Evolutionary conservation across 2,888 invertebrate genomes (phyloP), one percentile per base, ranked within the genome.

Genomic region (Macropis europaea): DNA sequence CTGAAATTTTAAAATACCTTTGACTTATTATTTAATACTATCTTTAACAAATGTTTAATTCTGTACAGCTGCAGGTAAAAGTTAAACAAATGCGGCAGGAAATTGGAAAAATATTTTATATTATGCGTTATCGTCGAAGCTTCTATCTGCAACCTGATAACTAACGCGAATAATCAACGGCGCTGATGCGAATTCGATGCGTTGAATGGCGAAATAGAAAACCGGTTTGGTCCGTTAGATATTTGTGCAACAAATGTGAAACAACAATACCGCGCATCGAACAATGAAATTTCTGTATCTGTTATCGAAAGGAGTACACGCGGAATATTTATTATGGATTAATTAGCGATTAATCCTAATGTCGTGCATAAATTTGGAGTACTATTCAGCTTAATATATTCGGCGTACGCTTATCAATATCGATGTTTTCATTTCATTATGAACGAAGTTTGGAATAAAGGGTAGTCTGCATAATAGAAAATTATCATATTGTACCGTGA

Each of bases 331-430:
- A 48, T 63, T 63, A 38, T 54, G 42, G 48, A 50, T 66, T 72
- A 66, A 72, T 62, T 62, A 72, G 40, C 67, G 66, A 72, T 67
- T 72, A 74, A 74, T 73, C n/a, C 66, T 66, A 66, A 57, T 71
- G 15, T 42, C 48, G 19, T 30, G 59, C 50, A 60, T 73, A 59
- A 74, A 74, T 74, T 73, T 59, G 4, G 22, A 36, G 60, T 52
- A 54, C 52, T 52, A 52, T 57, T 69, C 64, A 19, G 15, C 22
- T 45, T 61, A 64, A 69, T 73, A 57, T 61, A 69, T 75, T 43
- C 68, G n/a, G 6, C 56, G 61, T 36, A 60, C 30, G 48, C 38
- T 73, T 48, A 54, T 59, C 59, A 26, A 30, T 64, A 64, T 64
- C 47, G 47, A 54, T 69, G 69, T 69, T 75, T 73, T 73, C 57